Base-by-base conservation (phyloP, 2,113 vertebrate species). In the Chunga burmeisteri region DNA sequence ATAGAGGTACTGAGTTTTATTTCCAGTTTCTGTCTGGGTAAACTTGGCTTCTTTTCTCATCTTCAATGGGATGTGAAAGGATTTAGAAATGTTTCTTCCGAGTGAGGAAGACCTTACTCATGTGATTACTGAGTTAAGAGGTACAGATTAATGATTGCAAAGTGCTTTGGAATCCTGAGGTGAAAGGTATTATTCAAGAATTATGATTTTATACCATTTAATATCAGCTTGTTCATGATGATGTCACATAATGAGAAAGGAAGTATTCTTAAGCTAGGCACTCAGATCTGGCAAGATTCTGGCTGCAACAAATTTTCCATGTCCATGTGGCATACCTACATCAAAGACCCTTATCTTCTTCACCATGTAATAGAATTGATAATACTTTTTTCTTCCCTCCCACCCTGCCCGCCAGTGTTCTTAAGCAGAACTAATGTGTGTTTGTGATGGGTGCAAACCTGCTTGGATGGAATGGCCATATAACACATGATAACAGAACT, bases 101-200 rank as follows among this genome's bases (percentile, higher is more conserved):
- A 61, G 47, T 75, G 52, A 93, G 78, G 73, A 92, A 56, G 81
- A 71, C 47, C 73, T 96, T 87, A 94, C 86, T 97, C 61, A 74
- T 95, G 81, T 87, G 94, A 97, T 90, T 89, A 95, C 47, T 79
- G 56, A n/a, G 47, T 91, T 95, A 85, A 91, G 83, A 89, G 32
- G n/a, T 47, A 79, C 68, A 93, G 73, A 89, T 75, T 87, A 93
- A 91, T 89, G 77, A 91, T 17, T 87, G 65, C 27, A 72, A 93
- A 95, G 65, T 46, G 62, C 86, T 95, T 94, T 96, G 95, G 91
- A 93, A 96, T 91, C 44, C 77, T 70, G 72, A 96, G 83, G 94
- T 94, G 80, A 95, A 94, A 96, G 86, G 40, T 59, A 59, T 86
- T 86, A 71, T 56, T 63, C 65, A 94, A 91, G 68, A 55, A 63